Conservation (phyloP, 2,888 invertebrate species). For the Lampropteryx suffumata region DNA sequence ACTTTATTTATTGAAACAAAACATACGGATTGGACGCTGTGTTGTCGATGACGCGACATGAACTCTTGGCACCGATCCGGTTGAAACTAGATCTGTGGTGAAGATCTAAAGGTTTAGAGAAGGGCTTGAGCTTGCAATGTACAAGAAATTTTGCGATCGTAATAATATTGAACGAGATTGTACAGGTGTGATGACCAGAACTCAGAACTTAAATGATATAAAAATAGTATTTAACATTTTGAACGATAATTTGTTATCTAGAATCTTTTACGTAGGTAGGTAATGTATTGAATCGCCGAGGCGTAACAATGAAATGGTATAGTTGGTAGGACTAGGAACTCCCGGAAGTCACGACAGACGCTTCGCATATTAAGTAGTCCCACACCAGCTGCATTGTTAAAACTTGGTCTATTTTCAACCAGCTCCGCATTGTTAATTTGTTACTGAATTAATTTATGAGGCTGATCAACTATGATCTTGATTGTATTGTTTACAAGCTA, state of each 20-base stretch:
- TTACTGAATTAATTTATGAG: conserved; percentile 28
- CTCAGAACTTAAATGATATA: too few species aligned
- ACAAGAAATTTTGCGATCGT: conserved; percentile 46
- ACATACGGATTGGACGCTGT: conserved; percentile 34
- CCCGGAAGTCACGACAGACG: conserved; percentile 32
- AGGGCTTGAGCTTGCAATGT: conserved; percentile 42
- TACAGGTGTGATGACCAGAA: conserved; percentile 26
- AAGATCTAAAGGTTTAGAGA: conserved; percentile 30
- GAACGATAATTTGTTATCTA: too few species aligned
- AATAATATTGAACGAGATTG: conserved; percentile 49
- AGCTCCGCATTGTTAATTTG: conserved; percentile 39
- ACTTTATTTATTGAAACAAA: conserved; percentile 49
- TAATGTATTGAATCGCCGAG: conserved; percentile 5
- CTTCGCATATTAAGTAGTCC: conserved; percentile 38
- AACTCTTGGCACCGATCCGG: conserved; percentile 41
- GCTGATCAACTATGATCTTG: conserved; percentile 25
- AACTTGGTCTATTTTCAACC: conserved; percentile 32
- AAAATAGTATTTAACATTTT: neutral
- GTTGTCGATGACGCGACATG: conserved; percentile 38
- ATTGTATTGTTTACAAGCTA: conserved; percentile 18
- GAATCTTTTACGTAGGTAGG: too few species aligned
- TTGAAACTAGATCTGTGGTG: conserved; percentile 37
- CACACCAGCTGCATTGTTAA: conserved; percentile 50
- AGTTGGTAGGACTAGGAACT: conserved; percentile 27
- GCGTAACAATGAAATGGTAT: conserved; percentile 19